These are phyloP conservation scores for Carcina quercana DNA, from an alignment of 2,888 invertebrate genomes.

Conservation along the genomic window DNA sequence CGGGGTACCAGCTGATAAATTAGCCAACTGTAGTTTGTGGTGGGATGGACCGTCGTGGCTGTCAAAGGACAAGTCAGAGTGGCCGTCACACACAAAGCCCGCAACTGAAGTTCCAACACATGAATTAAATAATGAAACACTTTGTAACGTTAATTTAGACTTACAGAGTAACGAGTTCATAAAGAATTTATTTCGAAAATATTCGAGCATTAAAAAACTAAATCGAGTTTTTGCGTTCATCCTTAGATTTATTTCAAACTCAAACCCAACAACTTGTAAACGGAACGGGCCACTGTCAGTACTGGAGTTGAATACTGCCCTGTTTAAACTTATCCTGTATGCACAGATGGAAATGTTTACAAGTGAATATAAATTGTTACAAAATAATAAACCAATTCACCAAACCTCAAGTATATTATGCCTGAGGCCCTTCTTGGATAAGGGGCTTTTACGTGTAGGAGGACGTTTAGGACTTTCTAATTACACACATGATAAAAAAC, in stretches of 20 bases:
- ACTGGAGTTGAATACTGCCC: background rate
- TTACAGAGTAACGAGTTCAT: background rate
- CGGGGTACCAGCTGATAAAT: slow-evolving; percentile 5
- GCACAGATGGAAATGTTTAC: slow-evolving; percentile 18
- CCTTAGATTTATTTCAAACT: slow-evolving; percentile 1
- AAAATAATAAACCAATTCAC: slow-evolving; percentile 7
- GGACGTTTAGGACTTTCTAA: slow-evolving; percentile 19
- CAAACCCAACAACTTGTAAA: slow-evolving; percentile 8
- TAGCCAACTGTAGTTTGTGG: slow-evolving; percentile 3
- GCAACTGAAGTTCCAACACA: too few relatives aligned
- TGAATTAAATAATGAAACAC: background rate
- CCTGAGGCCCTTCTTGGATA: slow-evolving; percentile 18
- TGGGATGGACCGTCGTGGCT: slow-evolving; percentile 12
- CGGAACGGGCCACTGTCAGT: background rate
- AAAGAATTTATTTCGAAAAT: slow-evolving; percentile 2
- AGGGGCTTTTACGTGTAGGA: slow-evolving; percentile 20
- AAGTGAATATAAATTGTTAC: slow-evolving; percentile 14
- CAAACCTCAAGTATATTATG: slow-evolving; percentile 12
- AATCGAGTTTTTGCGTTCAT: background rate
- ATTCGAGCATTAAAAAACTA: slow-evolving; percentile 3
- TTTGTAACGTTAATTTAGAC: slow-evolving; percentile 1
- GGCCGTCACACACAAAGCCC: slow-evolving; percentile 4
- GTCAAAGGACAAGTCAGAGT: background rate
- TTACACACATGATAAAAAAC: slow-evolving; percentile 18
- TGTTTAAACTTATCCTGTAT: background rate